Evolutionary conservation across 1,140 invertebrate species (phyloP).

Genomic region (Neodiprion pinetum): DNA sequence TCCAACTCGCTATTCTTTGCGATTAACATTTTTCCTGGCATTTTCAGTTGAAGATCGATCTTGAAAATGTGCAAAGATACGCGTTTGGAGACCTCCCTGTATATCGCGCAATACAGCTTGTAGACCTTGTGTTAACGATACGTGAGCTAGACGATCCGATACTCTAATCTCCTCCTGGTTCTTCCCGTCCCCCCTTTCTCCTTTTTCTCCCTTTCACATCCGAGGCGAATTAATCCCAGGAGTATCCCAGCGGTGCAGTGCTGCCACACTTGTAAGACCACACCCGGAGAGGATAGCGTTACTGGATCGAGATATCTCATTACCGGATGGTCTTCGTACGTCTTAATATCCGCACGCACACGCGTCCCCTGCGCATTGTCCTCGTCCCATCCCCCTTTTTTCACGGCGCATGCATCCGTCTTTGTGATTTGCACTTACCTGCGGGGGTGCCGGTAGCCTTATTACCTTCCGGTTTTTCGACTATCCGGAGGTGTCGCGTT

Average conservation of each 20-base stretch:
- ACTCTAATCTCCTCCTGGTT: background rate
- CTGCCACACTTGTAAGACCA: background rate
- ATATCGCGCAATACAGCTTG: no score
- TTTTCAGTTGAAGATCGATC: no score
- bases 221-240: background rate
- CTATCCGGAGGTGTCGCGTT: background rate
- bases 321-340: background rate
- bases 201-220: background rate
- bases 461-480: background rate
- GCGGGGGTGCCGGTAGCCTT: background rate
- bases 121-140: no score
- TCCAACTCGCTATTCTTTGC: no score
- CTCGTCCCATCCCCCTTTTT: no score
- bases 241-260: background rate
- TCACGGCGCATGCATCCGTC: background rate
- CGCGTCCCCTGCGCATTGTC: background rate
- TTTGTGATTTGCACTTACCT: background rate
- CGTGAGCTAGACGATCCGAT: background rate
- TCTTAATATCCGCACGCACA: no score
- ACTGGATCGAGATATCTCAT: background rate
- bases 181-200: background rate
- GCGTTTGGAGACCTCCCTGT: no score
- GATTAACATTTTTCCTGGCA: no score
- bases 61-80: no score
- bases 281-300: constrained; percentile 1